These are phyloP conservation scores for Iselma pallidipennis DNA, from an alignment of 2,888 invertebrate species.

Conservation along the genomic window DNA sequence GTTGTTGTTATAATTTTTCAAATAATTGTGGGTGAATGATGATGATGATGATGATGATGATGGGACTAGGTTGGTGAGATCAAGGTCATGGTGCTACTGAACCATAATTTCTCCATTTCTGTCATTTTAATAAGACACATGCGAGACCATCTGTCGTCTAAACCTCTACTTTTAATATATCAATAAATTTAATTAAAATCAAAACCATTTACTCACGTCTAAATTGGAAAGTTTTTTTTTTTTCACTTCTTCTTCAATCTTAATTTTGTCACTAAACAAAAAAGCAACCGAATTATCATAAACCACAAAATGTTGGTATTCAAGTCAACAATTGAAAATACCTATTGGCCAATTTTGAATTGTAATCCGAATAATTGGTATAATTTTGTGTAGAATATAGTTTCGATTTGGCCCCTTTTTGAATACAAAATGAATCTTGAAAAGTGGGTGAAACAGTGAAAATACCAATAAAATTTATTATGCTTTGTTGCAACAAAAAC, in stretches of 20 bases:
- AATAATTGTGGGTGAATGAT: no score
- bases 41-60: no score
- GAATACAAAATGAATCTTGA: constrained; percentile 12
- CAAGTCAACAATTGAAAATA: constrained; percentile 3
- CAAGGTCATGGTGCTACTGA: no score
- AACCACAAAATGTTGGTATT: constrained; percentile 8
- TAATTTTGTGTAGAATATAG: background rate
- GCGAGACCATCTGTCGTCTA: background rate
- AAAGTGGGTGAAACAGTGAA: constrained; percentile 20
- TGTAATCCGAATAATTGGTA: background rate
- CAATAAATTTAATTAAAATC: background rate
- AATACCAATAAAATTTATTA: constrained; percentile 1
- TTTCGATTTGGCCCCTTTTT: background rate
- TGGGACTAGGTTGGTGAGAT: no score
- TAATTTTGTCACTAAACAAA: background rate
- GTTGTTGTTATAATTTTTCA: no score
- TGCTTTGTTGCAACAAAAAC: background rate
- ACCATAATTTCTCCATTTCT: no score
- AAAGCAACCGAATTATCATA: no score
- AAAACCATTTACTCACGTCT: background rate
- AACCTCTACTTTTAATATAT: no score
- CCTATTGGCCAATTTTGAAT: background rate
- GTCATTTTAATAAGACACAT: no score
- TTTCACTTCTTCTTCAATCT: background rate
- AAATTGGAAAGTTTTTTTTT: background rate